Percentiles rank a stretch among this genome's conserved stretches.
phyloP scores from a whole-genome alignment of 2,888 invertebrate genomes.

The Phasia obesa region DNA sequence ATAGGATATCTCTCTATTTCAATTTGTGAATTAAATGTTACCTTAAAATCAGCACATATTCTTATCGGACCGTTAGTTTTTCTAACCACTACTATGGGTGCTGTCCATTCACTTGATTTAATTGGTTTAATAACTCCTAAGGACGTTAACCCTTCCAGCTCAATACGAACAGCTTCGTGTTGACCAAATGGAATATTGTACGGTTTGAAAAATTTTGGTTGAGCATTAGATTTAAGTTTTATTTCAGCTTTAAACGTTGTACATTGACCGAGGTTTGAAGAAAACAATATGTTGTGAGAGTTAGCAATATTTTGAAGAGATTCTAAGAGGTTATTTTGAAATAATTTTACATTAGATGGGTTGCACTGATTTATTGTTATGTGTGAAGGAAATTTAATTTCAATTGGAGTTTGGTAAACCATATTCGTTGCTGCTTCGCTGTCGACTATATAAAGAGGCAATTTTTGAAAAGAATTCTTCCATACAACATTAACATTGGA shows the following conservation, averaged over 20 bases:
- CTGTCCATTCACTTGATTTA: conserved; percentile 26
- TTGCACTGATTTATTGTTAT: not conserved
- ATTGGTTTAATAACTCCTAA: too few relatives aligned
- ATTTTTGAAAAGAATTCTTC: not conserved
- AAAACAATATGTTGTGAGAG: too few relatives aligned
- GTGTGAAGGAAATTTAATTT: not conserved
- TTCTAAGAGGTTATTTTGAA: not conserved
- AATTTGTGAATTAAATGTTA: conserved; percentile 36
- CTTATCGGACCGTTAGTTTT: conserved; percentile 21
- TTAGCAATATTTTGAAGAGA: too few relatives aligned
- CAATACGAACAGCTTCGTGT: not conserved
- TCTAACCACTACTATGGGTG: conserved; percentile 21
- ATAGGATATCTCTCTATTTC: conserved; percentile 67
- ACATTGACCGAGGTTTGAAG: too few relatives aligned
- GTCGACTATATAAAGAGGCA: not conserved
- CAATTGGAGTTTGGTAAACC: too few relatives aligned
- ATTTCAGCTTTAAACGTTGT: too few relatives aligned
- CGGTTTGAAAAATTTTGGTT: conserved; percentile 33
- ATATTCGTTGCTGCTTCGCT: not conserved
- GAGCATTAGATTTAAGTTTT: too few relatives aligned
- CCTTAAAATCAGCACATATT: conserved; percentile 31
- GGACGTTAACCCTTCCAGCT: not conserved
- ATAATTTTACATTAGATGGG: not conserved
- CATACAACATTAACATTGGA: not conserved
- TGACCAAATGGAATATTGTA: conserved; percentile 28